Conservation (phyloP, 2,888 invertebrate genomes). For the Clepsis dumicolana region DNA sequence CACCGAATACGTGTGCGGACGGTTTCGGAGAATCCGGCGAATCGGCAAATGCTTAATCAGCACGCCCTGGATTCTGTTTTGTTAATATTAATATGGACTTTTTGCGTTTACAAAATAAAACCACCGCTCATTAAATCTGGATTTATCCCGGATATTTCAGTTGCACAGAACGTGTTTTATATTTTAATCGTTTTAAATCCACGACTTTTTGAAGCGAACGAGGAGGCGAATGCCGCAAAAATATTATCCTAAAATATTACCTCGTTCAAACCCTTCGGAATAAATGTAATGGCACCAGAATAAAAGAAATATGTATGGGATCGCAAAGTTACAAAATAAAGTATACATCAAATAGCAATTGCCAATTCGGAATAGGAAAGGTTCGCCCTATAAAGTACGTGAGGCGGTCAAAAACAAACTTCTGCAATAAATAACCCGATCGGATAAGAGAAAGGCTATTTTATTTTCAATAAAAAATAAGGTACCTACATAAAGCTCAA, state of each 20-base stretch:
- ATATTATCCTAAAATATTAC: slow-evolving; percentile 11
- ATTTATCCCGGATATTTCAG: background rate
- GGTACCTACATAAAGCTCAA: slow-evolving; percentile 56
- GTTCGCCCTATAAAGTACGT: slow-evolving; percentile 84
- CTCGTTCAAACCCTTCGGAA: slow-evolving; percentile 10
- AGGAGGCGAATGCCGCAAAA: background rate
- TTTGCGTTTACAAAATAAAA: slow-evolving; percentile 16
- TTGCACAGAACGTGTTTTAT: background rate
- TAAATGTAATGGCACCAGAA: slow-evolving; percentile 43
- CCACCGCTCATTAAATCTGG: slow-evolving; percentile 1
- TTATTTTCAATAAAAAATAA: slow-evolving; percentile 85
- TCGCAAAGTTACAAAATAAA: slow-evolving; percentile 78
- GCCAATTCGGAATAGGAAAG: slow-evolving; percentile 82
- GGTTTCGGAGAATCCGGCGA: slow-evolving; percentile 29
- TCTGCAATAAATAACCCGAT: slow-evolving; percentile 84
- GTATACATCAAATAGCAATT: slow-evolving; percentile 84
- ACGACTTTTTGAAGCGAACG: background rate
- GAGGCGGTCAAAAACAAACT: slow-evolving; percentile 85
- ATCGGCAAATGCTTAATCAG: slow-evolving; percentile 43
- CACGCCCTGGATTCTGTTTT: slow-evolving; percentile 34
- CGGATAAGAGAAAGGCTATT: slow-evolving; percentile 83
- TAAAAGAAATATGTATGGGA: slow-evolving; percentile 74
- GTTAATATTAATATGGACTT: slow-evolving; percentile 39
- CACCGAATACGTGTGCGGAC: slow-evolving; percentile 51
- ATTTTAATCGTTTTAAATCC: background rate